Conservation (phyloP, 1,140 invertebrate genomes). For the Heliconius hewitsoni region DNA sequence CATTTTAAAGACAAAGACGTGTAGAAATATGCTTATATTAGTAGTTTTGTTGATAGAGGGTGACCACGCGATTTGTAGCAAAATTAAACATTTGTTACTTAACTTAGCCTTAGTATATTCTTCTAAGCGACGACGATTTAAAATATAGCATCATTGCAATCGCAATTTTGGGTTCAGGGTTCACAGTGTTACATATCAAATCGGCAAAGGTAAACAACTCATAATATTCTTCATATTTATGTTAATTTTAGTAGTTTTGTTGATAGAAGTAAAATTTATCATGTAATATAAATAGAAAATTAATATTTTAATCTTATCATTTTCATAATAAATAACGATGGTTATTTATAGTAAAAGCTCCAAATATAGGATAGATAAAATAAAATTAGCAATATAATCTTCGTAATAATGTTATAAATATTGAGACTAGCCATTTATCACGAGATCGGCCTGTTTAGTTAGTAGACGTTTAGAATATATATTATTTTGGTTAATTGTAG, state of each 20-base stretch:
- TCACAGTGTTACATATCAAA: too few species aligned
- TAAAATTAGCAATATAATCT: neutral
- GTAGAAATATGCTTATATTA: too few species aligned
- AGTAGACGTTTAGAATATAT: slow-evolving; percentile 22
- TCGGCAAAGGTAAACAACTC: too few species aligned
- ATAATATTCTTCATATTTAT: neutral
- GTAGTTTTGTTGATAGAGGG: too few species aligned
- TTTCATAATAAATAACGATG: neutral
- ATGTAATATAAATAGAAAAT: neutral
- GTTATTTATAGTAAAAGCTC: slow-evolving; percentile 3
- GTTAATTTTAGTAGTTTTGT: neutral
- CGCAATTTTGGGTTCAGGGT: too few species aligned
- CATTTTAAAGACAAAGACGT: too few species aligned
- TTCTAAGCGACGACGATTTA: too few species aligned
- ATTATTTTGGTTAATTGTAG: slow-evolving; percentile 18
- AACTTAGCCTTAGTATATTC: too few species aligned
- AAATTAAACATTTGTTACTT: too few species aligned
- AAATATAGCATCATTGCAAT: too few species aligned
- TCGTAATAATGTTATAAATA: slow-evolving; percentile 15
- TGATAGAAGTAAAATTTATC: neutral
- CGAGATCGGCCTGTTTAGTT: slow-evolving; percentile 50
- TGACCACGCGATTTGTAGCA: too few species aligned
- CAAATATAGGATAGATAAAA: neutral
- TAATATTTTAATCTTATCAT: slow-evolving; percentile 3
- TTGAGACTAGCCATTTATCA: slow-evolving; percentile 75